Evolutionary conservation across 2,113 vertebrate species (phyloP).

Genomic region (Strix uralensis): DNA sequence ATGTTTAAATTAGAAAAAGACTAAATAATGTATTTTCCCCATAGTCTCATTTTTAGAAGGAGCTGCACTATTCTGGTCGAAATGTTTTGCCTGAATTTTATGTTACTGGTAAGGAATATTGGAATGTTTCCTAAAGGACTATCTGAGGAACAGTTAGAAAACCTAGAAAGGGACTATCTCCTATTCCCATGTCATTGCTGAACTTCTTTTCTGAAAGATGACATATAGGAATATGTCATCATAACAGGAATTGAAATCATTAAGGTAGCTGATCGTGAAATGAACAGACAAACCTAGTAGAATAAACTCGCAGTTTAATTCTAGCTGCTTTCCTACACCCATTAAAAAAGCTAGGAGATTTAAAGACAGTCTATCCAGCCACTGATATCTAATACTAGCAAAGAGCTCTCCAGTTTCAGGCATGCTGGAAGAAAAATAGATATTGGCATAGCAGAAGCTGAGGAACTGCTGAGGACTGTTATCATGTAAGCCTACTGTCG

Average conservation of each 20-base stretch:
- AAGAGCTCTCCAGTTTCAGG: neutral
- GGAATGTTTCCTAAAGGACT: neutral
- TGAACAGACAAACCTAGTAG: neutral
- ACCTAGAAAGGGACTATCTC: neutral
- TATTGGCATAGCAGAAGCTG: neutral
- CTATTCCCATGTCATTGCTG: neutral
- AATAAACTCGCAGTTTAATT: neutral
- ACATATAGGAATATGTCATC: neutral
- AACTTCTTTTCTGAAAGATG: neutral
- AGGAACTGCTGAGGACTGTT: neutral
- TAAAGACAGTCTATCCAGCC: neutral
- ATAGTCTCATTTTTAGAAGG: neutral
- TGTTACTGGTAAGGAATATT: neutral
- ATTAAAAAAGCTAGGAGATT: neutral
- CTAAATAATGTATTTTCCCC: neutral
- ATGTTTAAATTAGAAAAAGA: neutral
- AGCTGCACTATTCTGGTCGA: neutral
- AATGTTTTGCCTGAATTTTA: neutral
- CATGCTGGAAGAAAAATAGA: neutral
- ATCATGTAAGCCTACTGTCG: neutral
- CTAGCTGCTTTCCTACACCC: neutral
- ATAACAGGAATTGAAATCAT: neutral
- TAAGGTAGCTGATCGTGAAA: neutral
- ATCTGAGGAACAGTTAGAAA: neutral
- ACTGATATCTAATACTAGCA: neutral